phyloP scores from a whole-genome alignment of 30 jellyfish, hydroid and myxozoan genomes.

The Aurelia coerulea region DNA sequence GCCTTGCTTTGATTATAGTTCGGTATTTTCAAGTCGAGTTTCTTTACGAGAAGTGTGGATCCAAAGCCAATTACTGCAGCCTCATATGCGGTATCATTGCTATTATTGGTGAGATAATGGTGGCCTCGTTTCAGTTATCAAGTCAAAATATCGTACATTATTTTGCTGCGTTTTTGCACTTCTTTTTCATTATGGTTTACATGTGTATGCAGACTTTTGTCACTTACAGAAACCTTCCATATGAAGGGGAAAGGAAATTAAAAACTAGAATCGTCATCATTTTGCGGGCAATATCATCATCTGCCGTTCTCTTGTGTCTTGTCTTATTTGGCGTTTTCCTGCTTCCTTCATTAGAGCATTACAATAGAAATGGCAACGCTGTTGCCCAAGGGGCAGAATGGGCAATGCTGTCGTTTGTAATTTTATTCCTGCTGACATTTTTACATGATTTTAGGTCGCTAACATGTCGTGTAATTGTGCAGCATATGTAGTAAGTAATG shows the following conservation, averaged over 20 bases:
- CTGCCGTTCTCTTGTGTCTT: constrained; percentile 5
- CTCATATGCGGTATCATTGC: constrained; percentile 33
- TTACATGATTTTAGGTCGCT: constrained; percentile 45
- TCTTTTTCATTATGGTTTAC: constrained; percentile 36
- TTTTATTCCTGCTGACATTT: constrained; percentile 42
- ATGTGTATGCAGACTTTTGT: constrained; percentile 56
- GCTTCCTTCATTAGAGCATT: constrained; percentile 39
- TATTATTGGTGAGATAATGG: constrained; percentile 64
- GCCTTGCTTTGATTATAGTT: constrained; percentile 35
- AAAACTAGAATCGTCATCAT: background rate
- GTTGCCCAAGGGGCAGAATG: constrained; percentile 71
- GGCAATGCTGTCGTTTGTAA: constrained; percentile 26
- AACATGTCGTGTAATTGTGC: background rate
- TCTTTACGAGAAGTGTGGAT: constrained; percentile 23
- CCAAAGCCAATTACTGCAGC: constrained; percentile 20
- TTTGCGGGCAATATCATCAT: constrained; percentile 7
- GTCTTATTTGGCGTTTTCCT: constrained; percentile 50
- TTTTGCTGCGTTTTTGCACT: constrained; percentile 65
- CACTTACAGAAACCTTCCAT: constrained; percentile 15
- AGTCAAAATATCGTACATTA: constrained; percentile 66
- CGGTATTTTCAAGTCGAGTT: constrained; percentile 68
- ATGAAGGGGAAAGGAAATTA: background rate
- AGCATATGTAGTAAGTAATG: background rate
- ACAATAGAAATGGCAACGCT: constrained; percentile 44
- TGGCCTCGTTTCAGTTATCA: constrained; percentile 69